Percentiles rank a stretch among this genome's conserved stretches.
phyloP scores from a whole-genome alignment of 2,888 invertebrate species.

The Serrognathus titanus region DNA sequence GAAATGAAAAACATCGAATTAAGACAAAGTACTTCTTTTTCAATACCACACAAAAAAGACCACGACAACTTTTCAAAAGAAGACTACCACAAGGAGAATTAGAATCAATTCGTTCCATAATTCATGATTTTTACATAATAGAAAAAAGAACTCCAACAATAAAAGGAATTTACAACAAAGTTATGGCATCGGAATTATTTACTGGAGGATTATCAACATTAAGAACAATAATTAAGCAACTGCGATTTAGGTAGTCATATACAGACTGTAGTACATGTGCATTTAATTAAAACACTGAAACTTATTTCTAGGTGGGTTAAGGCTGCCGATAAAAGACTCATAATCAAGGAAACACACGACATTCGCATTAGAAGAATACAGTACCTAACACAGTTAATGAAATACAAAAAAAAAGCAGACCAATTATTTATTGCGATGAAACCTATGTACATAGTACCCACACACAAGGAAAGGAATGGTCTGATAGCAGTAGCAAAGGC shows the following conservation, averaged over 20 bases:
- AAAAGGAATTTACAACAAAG: neutral
- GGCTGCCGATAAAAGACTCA: neutral
- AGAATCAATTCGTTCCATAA: conserved; percentile 12
- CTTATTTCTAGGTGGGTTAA: too few relatives aligned
- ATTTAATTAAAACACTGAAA: too few relatives aligned
- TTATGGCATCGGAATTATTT: neutral
- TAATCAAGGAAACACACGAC: neutral
- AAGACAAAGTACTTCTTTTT: too few relatives aligned
- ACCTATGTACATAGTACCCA: neutral
- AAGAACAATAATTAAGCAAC: neutral
- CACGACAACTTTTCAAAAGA: too few relatives aligned
- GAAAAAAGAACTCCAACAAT: neutral
- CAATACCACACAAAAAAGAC: too few relatives aligned
- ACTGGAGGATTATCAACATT: neutral
- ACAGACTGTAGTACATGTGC: too few relatives aligned
- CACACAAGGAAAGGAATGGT: neutral
- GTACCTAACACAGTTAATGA: neutral
- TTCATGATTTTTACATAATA: neutral
- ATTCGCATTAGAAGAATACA: neutral
- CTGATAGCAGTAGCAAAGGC: neutral
- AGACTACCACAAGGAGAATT: too few relatives aligned
- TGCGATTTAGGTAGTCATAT: neutral
- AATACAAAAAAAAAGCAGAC: neutral
- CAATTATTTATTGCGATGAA: neutral
- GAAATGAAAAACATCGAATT: too few relatives aligned